These are phyloP conservation scores for Andinoacara biseriatus DNA, from an alignment of 2,113 vertebrate species.

Conservation along the genomic window DNA sequence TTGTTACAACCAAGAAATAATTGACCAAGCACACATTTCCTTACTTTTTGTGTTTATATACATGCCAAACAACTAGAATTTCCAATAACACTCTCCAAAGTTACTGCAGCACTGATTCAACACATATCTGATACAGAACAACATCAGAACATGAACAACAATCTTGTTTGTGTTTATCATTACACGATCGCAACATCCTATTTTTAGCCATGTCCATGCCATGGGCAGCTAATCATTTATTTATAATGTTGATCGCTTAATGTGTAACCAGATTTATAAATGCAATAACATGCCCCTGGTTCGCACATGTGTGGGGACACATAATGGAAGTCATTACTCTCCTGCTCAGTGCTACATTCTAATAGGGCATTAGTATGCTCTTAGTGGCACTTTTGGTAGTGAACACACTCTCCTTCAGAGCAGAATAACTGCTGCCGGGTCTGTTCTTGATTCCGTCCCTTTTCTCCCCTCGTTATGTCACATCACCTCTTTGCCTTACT, in stretches of 20 bases:
- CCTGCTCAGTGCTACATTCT: slow-evolving; percentile 16
- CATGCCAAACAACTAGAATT: neutral
- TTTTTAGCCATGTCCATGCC: neutral
- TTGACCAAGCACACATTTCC: no score
- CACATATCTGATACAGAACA: neutral
- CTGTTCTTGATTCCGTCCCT: neutral
- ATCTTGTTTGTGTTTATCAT: neutral
- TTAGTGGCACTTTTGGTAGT: slow-evolving; percentile 21
- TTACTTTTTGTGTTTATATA: neutral
- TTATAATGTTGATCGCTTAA: slow-evolving; percentile 46
- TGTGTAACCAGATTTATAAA: slow-evolving; percentile 51
- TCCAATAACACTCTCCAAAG: neutral
- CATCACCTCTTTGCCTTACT: slow-evolving; percentile 19
- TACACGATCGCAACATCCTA: neutral
- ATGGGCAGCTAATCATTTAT: slow-evolving; percentile 29
- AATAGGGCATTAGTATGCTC: slow-evolving; percentile 63
- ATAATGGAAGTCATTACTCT: slow-evolving; percentile 66
- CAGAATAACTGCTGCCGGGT: slow-evolving; percentile 15
- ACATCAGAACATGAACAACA: neutral
- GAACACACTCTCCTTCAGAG: slow-evolving; percentile 22
- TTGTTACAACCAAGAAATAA: no score
- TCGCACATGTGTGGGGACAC: slow-evolving; percentile 36
- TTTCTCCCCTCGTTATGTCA: slow-evolving; percentile 8
- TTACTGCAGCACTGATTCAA: rapidly evolving
- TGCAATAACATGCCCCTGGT: slow-evolving; percentile 45